These are phyloP conservation scores for Gorsachius goisagi DNA, from an alignment of 2,113 vertebrate species.

Conservation along the genomic window DNA sequence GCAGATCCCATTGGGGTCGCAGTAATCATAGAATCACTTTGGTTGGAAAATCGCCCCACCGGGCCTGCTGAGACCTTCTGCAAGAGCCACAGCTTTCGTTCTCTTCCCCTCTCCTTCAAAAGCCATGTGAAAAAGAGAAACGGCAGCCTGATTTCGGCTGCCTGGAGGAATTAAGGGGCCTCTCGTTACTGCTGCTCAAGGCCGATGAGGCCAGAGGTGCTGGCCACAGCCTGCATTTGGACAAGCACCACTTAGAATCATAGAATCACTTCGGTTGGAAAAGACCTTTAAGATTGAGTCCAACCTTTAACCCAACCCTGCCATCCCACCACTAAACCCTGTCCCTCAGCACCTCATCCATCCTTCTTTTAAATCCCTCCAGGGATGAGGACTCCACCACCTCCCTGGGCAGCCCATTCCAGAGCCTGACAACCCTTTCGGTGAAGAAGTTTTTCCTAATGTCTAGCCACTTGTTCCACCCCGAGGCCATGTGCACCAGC, in stretches of 20 bases:
- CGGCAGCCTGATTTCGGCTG: neutral
- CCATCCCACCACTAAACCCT: no score
- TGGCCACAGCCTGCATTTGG: neutral
- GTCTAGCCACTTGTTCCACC: neutral
- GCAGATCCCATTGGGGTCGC: neutral
- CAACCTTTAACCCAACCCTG: no score
- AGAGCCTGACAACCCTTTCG: no score
- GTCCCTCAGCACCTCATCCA: no score
- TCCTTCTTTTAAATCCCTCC: no score
- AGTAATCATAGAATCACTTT: no score
- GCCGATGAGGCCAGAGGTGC: neutral
- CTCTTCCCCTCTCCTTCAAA: neutral
- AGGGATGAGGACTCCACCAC: no score
- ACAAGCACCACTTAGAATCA: neutral
- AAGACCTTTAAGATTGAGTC: no score
- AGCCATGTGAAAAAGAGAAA: rapidly evolving
- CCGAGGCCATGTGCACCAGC: neutral
- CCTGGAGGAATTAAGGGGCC: neutral
- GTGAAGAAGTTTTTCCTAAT: no score
- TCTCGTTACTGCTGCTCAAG: neutral
- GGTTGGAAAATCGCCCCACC: no score
- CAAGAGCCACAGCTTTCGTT: neutral
- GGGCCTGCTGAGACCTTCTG: neutral
- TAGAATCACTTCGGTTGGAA: no score
- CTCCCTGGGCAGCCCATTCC: no score